Base-by-base conservation (phyloP, 2,797 vertebrate species). In the Anisognathus igniventris region DNA sequence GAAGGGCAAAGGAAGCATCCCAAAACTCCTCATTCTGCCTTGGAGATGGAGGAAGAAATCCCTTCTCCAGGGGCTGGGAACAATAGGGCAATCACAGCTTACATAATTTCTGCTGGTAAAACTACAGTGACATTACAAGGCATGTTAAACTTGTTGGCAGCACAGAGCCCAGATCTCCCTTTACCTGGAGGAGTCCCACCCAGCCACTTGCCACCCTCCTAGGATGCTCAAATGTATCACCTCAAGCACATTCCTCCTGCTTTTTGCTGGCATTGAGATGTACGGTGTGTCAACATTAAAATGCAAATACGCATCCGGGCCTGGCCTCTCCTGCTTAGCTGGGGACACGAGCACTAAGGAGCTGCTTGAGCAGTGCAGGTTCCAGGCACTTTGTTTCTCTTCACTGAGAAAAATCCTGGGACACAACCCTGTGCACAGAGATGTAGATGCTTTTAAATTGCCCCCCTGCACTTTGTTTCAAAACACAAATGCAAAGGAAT, bases 101-200 rank as follows among this genome's bases (percentile, higher is more conserved):
- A 17, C 35, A 81, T 51, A 93, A 83, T 60, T 74, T 91, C 77
- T 82, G 31, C 51, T 50, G 40, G 66, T 95, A 94, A 96, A 93
- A 84, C 54, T 22, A 60, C 50, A 62, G 81, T 83, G 94, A 82
- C 58, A 92, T 93, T 94, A 72, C 70, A 92, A 94, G 15, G 33
- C 15, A 51, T 87, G 92, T 90, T 93, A 94, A 93, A 88, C 70
- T 77, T 71, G 84, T 93, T 95, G 82, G 66, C 62, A 94, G 42
- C 51, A 72, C 51, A 80, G 44, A 94, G 54, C 28, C 83, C 6
- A 20, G 23, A 39, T 80, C 5, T 35, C 64, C 71, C 31, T 87
- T 94, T 44, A 95, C 60, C 74, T 80, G 77, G 22, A 89, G 44
- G 68, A 92, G 48, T 73, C 25, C 33, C 53, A 88, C 44, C 67